Percentiles rank a stretch among this genome's conserved stretches.
Conservation (phyloP, 1,140 invertebrate genomes). For the Planococcus citri region DNA sequence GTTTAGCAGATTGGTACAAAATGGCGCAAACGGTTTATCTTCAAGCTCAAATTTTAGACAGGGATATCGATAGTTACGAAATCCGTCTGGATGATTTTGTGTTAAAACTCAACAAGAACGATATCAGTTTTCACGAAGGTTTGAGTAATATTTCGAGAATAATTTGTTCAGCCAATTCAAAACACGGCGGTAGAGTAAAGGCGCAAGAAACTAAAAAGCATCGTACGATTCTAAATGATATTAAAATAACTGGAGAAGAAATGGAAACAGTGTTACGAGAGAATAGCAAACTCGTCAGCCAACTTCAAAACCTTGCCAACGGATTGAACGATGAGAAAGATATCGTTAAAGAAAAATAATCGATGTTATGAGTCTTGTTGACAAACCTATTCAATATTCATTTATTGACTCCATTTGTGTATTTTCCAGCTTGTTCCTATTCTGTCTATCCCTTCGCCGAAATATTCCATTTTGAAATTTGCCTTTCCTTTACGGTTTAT, state of each 20-base stretch:
- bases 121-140: slow-evolving; percentile 29
- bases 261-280: neutral
- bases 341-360: neutral
- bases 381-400: too few species aligned
- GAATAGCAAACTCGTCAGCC: neutral
- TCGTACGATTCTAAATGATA: neutral
- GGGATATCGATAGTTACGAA: slow-evolving; percentile 50
- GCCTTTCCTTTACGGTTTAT: too few species aligned
- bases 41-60: slow-evolving; percentile 57
- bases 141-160: slow-evolving; percentile 26
- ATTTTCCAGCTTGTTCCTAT: too few species aligned
- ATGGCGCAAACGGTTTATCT: slow-evolving; percentile 65
- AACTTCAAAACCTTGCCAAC: neutral
- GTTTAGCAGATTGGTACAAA: slow-evolving; percentile 70
- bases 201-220: slow-evolving; percentile 23
- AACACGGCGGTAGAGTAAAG: slow-evolving; percentile 24
- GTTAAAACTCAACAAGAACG: slow-evolving; percentile 27
- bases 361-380: neutral
- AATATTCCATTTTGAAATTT: too few species aligned
- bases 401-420: too few species aligned
- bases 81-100: slow-evolving; percentile 31
- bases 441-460: too few species aligned
- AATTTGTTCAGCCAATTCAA: slow-evolving; percentile 23
- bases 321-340: neutral
- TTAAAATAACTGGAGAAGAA: neutral